A percentile compares a stretch with the other conserved stretches of the same genome.
Evolutionary conservation across 2,888 invertebrate genomes (phyloP).

Genomic region (Macrosiphum euphorbiae): DNA sequence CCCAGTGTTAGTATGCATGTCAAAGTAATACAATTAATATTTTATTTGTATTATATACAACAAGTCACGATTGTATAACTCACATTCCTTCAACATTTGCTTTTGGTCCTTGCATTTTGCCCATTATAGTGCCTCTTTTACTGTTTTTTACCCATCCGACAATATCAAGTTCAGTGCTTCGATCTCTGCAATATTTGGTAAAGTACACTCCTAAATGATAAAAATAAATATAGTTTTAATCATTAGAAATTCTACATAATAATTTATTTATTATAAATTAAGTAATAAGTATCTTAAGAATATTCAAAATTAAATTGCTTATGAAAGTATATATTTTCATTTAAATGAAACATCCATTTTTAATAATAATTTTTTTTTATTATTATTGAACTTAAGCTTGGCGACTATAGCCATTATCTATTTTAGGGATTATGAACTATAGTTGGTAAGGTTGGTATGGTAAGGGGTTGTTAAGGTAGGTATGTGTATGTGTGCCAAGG

Average conservation of each 20-base stretch:
- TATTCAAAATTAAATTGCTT: background rate
- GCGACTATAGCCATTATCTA: too few relatives aligned
- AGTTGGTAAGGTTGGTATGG: too few relatives aligned
- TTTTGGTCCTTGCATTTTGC: constrained; percentile 88
- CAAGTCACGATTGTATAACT: constrained; percentile 70
- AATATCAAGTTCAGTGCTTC: constrained; percentile 80
- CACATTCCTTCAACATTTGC: constrained; percentile 86
- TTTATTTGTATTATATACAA: background rate
- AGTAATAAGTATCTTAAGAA: background rate
- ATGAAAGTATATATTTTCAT: background rate
- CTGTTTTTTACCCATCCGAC: constrained; percentile 95
- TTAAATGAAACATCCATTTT: background rate
- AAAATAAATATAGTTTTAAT: background rate
- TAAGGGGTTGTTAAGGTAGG: too few relatives aligned
- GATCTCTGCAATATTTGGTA: constrained; percentile 88
- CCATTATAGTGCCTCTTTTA: constrained; percentile 87
- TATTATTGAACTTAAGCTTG: too few relatives aligned
- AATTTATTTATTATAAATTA: too few relatives aligned
- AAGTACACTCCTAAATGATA: constrained; percentile 81
- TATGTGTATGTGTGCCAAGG: too few relatives aligned
- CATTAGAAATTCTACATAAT: too few relatives aligned
- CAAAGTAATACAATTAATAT: background rate
- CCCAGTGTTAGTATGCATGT: background rate
- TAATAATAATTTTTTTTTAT: background rate
- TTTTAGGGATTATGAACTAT: too few relatives aligned